phyloP scores from a whole-genome alignment of 1,140 invertebrate genomes.

The Hirudo medicinalis region DNA sequence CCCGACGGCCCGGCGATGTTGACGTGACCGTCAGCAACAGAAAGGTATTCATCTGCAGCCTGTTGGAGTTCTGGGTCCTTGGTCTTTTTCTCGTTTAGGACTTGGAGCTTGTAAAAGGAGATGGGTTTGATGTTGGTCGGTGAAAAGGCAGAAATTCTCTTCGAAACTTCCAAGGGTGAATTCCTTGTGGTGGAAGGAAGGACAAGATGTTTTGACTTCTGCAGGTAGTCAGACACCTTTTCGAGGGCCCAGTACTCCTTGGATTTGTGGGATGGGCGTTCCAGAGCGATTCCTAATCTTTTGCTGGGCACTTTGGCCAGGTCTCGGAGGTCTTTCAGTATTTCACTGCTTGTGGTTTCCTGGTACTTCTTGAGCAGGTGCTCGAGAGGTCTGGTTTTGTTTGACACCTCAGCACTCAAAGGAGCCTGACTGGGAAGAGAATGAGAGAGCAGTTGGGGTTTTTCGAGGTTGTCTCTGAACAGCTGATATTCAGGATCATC shows the following conservation, averaged over 20 bases:
- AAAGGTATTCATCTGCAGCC: neutral
- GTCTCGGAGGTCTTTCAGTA: no score
- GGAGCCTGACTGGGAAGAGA: neutral
- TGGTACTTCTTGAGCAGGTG: neutral
- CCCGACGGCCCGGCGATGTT: neutral
- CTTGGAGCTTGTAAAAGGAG: constrained; percentile 2
- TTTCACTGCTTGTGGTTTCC: neutral
- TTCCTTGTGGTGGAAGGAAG: neutral
- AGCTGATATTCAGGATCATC: neutral
- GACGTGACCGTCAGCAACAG: neutral
- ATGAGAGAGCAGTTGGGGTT: no score
- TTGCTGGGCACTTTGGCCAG: neutral
- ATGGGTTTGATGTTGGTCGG: neutral
- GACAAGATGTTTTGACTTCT: neutral
- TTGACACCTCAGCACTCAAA: neutral
- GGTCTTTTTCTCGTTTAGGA: neutral
- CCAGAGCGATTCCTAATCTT: neutral
- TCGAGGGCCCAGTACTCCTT: neutral
- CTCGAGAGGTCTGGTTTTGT: neutral
- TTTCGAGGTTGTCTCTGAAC: neutral
- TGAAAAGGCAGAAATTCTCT: neutral
- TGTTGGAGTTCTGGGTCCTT: neutral
- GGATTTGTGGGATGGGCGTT: neutral
- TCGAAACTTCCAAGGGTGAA: neutral
- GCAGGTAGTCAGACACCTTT: neutral